Percentiles rank a stretch among this genome's conserved stretches.
These are phyloP conservation scores for Caenorhabditis sulstoni DNA, from an alignment of 2,888 invertebrate genomes.

Conservation along the genomic window DNA sequence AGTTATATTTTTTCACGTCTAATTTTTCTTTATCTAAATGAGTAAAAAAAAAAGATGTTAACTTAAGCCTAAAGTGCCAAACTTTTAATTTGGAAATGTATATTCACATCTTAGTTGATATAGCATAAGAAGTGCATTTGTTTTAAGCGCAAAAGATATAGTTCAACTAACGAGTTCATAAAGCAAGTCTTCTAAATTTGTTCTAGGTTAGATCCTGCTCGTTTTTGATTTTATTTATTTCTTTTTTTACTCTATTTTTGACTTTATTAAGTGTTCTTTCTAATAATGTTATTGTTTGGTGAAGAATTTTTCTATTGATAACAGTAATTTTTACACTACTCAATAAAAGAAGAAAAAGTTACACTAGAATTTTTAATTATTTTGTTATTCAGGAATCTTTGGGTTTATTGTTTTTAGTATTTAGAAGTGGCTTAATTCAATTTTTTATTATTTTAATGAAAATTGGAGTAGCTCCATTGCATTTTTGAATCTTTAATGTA, in stretches of 20 bases:
- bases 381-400: slow-evolving; percentile 68
- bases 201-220: slow-evolving; percentile 67
- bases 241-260: slow-evolving; percentile 59
- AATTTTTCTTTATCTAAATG: slow-evolving; percentile 72
- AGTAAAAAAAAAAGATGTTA: slow-evolving; percentile 67
- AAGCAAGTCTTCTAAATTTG: slow-evolving; percentile 74
- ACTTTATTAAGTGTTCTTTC: slow-evolving; percentile 50
- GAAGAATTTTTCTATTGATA: slow-evolving; percentile 68
- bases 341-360: slow-evolving; percentile 65
- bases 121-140: slow-evolving; percentile 76
- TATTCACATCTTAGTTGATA: slow-evolving; percentile 73
- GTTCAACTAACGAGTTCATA: slow-evolving; percentile 68
- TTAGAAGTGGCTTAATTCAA: slow-evolving; percentile 58
- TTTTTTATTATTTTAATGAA: slow-evolving; percentile 68
- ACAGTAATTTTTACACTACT: slow-evolving; percentile 64
- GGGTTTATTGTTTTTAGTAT: slow-evolving; percentile 65
- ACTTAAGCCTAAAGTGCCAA: slow-evolving; percentile 72
- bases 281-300: slow-evolving; percentile 63
- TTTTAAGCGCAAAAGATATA: slow-evolving; percentile 75
- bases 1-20: slow-evolving; percentile 74
- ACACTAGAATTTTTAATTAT: slow-evolving; percentile 66
- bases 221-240: slow-evolving; percentile 70
- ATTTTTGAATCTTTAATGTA: slow-evolving; percentile 68
- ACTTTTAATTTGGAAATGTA: slow-evolving; percentile 75
- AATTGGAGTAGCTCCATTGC: slow-evolving; percentile 67